Percentiles rank a stretch among this genome's conserved stretches.
Evolutionary conservation across 2,888 invertebrate species (phyloP).

Genomic region (Cistogaster globosa): DNA sequence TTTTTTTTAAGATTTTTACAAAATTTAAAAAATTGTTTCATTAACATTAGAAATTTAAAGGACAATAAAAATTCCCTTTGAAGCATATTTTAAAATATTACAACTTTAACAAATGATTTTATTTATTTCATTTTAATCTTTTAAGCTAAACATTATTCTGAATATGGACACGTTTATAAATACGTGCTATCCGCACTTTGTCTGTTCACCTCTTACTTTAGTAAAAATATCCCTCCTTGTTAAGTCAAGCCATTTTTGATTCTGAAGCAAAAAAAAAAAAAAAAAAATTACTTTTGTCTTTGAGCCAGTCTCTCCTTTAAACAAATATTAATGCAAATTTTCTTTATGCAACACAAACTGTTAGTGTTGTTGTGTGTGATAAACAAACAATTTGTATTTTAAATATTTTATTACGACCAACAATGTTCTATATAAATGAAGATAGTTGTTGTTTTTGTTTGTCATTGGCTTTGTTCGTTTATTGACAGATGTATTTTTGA

Average conservation of each 20-base stretch:
- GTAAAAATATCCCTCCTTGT: slow-evolving; percentile 15
- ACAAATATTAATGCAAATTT: slow-evolving; percentile 64
- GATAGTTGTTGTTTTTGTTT: slow-evolving; percentile 13
- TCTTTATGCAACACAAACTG: slow-evolving; percentile 3
- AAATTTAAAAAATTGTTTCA: no score
- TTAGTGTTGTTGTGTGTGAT: slow-evolving; percentile 12
- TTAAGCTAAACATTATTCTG: no score
- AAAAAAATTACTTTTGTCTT: not conserved
- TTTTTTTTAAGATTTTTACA: no score
- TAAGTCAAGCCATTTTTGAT: slow-evolving; percentile 45
- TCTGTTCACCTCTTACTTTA: not conserved
- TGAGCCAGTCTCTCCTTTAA: not conserved
- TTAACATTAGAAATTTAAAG: no score
- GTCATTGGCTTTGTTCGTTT: slow-evolving; percentile 3
- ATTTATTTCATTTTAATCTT: no score
- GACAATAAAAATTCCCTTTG: no score
- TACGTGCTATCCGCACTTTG: not conserved
- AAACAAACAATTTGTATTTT: slow-evolving; percentile 62
- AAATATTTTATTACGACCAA: slow-evolving; percentile 65
- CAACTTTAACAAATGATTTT: no score
- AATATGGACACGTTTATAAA: no score
- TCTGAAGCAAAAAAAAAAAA: not conserved
- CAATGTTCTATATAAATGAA: slow-evolving; percentile 30
- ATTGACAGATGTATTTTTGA: not conserved
- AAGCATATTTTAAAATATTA: no score